These are phyloP conservation scores for Ormyrus rosae DNA, from an alignment of 2,888 invertebrate genomes.

Conservation along the genomic window DNA sequence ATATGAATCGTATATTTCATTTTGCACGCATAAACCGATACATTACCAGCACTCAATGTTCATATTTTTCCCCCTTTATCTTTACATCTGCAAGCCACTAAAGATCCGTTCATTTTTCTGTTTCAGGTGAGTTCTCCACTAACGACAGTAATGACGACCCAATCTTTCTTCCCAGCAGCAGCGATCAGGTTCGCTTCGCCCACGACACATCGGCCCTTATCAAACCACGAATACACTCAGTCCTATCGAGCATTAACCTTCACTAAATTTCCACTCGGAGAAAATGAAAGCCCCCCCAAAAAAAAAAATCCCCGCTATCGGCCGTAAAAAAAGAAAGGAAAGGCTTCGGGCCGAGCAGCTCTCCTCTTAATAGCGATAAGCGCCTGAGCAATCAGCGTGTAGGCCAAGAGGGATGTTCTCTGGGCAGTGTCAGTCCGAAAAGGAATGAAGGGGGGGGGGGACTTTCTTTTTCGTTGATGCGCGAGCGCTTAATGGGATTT, in stretches of 20 bases:
- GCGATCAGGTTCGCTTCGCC: constrained; percentile 22
- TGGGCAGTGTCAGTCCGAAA: constrained; percentile 26
- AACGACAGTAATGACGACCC: constrained; percentile 3
- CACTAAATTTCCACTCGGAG: neutral
- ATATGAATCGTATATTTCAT: too few relatives aligned
- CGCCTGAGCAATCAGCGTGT: constrained; percentile 29
- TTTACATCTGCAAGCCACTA: neutral
- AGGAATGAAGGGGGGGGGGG: neutral
- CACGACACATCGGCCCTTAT: constrained; percentile 2
- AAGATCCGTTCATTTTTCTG: constrained; percentile 14
- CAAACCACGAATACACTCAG: constrained; percentile 17
- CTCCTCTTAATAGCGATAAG: constrained; percentile 45
- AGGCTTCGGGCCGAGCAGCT: neutral
- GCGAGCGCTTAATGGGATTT: constrained; percentile 50
- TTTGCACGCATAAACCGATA: too few relatives aligned
- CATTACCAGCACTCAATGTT: too few relatives aligned
- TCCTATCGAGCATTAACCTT: constrained; percentile 30
- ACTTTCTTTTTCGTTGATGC: constrained; percentile 3
- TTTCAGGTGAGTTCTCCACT: constrained; percentile 29
- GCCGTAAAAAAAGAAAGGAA: too few relatives aligned
- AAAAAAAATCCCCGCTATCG: too few relatives aligned
- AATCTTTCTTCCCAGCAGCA: neutral
- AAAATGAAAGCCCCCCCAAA: neutral
- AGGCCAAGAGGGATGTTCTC: constrained; percentile 48
- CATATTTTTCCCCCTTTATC: too few relatives aligned